phyloP scores from a whole-genome alignment of 35 echinoderm and acorn worm genomes.

The Heliocidaris erythrogramma region DNA sequence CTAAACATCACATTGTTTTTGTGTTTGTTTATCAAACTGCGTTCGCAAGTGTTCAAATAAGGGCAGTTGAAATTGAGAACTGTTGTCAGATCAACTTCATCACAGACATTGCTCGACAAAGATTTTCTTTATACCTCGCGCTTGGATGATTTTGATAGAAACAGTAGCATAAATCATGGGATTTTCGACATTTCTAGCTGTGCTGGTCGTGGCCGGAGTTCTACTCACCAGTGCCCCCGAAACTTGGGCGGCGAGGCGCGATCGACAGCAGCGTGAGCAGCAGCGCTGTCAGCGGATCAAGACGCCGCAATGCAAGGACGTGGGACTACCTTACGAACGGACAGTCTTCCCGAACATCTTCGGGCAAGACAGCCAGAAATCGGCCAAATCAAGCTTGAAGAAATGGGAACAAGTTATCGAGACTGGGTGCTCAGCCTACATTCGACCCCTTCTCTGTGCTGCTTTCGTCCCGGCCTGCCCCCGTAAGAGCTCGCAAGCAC shows the following conservation, averaged over 20 bases:
- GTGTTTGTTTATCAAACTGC: background rate
- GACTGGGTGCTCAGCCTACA: conserved; percentile 81
- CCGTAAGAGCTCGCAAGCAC: conserved; percentile 56
- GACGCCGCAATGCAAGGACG: conserved; percentile 48
- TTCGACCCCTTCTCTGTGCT: conserved; percentile 75
- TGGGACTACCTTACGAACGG: conserved; percentile 59
- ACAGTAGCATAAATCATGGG: background rate
- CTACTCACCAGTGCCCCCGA: background rate
- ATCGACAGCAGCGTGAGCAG: conserved; percentile 25
- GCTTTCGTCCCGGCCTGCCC: conserved; percentile 74
- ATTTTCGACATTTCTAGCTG: background rate
- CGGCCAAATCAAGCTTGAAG: conserved; percentile 59
- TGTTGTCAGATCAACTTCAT: background rate
- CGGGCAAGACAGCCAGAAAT: conserved; percentile 62
- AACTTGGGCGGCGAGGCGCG: conserved; percentile 16
- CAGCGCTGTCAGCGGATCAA: conserved; percentile 54
- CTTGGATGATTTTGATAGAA: background rate
- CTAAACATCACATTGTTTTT: background rate
- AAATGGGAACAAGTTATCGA: conserved; percentile 54
- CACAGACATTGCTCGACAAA: background rate
- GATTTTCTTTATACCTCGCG: background rate
- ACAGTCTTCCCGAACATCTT: conserved; percentile 75
- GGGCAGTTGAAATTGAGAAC: background rate
- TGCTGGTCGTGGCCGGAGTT: background rate
- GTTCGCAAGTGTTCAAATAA: background rate